These are phyloP conservation scores for Nannobrachium achirus DNA, from an alignment of 2,113 vertebrate genomes.

Conservation along the genomic window DNA sequence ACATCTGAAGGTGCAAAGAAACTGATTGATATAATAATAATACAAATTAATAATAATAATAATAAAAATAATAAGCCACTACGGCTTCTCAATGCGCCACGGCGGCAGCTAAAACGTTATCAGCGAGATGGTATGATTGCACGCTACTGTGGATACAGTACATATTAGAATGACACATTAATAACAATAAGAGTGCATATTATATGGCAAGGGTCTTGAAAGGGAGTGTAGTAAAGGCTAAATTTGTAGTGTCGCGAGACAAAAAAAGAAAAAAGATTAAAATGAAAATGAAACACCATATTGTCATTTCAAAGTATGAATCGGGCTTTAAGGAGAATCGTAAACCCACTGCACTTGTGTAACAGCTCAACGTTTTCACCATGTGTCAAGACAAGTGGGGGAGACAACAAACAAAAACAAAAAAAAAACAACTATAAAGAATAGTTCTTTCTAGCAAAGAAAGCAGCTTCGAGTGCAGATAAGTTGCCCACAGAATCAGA, in stretches of 20 bases:
- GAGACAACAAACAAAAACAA: constrained; percentile 31
- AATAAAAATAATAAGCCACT: constrained; percentile 54
- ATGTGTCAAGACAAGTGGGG: background rate
- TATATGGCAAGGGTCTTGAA: constrained; percentile 56
- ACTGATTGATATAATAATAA: constrained; percentile 81
- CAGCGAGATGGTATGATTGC: constrained; percentile 83
- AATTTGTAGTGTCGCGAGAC: no score
- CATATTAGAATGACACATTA: constrained; percentile 58
- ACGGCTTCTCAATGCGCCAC: constrained; percentile 71
- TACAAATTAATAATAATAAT: no score
- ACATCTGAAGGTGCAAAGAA: constrained; percentile 94
- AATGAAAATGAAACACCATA: no score
- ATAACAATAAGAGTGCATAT: constrained; percentile 61
- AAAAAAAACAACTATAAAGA: constrained; percentile 14
- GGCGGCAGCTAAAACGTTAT: constrained; percentile 64
- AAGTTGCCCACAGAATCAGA: constrained; percentile 80
- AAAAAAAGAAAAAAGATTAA: no score
- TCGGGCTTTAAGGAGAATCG: constrained; percentile 50
- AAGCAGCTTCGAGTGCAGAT: constrained; percentile 72
- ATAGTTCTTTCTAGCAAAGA: constrained; percentile 45
- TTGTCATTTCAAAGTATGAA: no score
- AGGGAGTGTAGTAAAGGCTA: background rate
- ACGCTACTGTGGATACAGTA: constrained; percentile 79
- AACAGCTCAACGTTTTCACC: constrained; percentile 32
- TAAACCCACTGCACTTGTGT: constrained; percentile 29